Evolutionary conservation across 92 coral and sea anemone species (phyloP).

Genomic region (Porites divaricata): DNA sequence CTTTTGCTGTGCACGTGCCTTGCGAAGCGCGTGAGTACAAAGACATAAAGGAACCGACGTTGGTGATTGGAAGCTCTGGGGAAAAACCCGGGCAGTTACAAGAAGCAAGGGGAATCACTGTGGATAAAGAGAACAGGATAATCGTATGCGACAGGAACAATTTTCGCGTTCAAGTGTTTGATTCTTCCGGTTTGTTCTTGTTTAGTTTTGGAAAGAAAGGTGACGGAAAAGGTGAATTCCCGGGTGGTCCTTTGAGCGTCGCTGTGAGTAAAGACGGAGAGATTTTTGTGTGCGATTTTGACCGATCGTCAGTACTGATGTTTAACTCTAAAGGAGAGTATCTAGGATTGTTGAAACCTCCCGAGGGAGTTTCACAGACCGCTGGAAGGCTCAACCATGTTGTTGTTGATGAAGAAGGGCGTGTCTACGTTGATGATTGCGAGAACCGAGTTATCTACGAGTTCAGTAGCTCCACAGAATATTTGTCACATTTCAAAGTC

Average conservation of each 20-base stretch:
- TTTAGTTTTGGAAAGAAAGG: slow-evolving; percentile 68
- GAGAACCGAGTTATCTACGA: slow-evolving; percentile 53
- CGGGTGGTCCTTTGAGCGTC: slow-evolving; percentile 55
- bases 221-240: slow-evolving; percentile 50
- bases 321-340: slow-evolving; percentile 58
- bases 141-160: slow-evolving; percentile 72
- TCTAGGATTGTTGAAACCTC: slow-evolving; percentile 28
- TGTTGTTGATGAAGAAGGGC: slow-evolving; percentile 38
- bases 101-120: slow-evolving; percentile 66
- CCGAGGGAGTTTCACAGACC: slow-evolving; percentile 8
- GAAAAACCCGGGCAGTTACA: slow-evolving; percentile 37
- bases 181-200: slow-evolving; percentile 46
- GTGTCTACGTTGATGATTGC: slow-evolving; percentile 57
- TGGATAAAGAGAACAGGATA: slow-evolving; percentile 53
- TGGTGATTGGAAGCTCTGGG: slow-evolving; percentile 55
- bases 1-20: slow-evolving; percentile 49
- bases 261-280: slow-evolving; percentile 52
- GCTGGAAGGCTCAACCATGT: slow-evolving; percentile 54
- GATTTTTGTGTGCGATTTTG: slow-evolving; percentile 60
- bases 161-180: slow-evolving; percentile 68
- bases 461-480: slow-evolving; percentile 39
- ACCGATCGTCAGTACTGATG: slow-evolving; percentile 45
- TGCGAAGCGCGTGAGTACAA: slow-evolving; percentile 45
- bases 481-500: slow-evolving; percentile 36
- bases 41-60: slow-evolving; percentile 43